phyloP scores from a whole-genome alignment of 1,140 invertebrate genomes.

The Chrysopa pallens region DNA sequence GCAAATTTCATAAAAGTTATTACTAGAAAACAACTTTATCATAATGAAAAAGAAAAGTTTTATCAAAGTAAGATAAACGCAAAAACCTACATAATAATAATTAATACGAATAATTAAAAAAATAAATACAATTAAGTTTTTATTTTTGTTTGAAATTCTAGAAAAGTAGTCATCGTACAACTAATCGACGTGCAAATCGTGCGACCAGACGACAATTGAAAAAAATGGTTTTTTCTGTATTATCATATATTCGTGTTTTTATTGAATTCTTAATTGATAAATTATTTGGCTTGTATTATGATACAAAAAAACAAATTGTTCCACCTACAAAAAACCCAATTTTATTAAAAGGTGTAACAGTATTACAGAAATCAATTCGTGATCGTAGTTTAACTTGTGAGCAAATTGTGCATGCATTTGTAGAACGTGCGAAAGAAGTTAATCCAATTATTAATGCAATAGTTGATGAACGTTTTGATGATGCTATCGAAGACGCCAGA shows the following conservation, averaged over 20 bases:
- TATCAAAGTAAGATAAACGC: too few species aligned
- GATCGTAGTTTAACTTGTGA: conserved; percentile 40
- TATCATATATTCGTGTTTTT: conserved; percentile 3
- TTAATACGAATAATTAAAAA: too few species aligned
- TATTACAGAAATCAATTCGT: conserved; percentile 44
- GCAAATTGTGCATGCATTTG: conserved; percentile 52
- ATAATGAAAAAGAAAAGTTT: too few species aligned
- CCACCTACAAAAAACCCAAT: conserved; percentile 35
- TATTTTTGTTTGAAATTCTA: too few species aligned
- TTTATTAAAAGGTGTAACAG: conserved; percentile 40
- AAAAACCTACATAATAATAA: too few species aligned
- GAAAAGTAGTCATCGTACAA: too few species aligned
- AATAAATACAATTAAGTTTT: too few species aligned
- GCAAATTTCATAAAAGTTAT: too few species aligned
- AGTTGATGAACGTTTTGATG: conserved; percentile 57
- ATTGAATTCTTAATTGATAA: conserved; percentile 26
- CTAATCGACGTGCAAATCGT: too few species aligned
- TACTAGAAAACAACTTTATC: too few species aligned
- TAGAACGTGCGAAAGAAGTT: conserved; percentile 60
- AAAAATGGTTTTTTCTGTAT: too few species aligned
- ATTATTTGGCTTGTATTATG: conserved; percentile 32
- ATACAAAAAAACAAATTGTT: conserved; percentile 28
- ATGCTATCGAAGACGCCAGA: conserved; percentile 57
- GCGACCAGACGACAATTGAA: too few species aligned
- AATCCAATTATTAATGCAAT: conserved; percentile 66